Base-by-base conservation (phyloP, 1,140 invertebrate genomes). In the Amphibalanus amphitrite region DNA sequence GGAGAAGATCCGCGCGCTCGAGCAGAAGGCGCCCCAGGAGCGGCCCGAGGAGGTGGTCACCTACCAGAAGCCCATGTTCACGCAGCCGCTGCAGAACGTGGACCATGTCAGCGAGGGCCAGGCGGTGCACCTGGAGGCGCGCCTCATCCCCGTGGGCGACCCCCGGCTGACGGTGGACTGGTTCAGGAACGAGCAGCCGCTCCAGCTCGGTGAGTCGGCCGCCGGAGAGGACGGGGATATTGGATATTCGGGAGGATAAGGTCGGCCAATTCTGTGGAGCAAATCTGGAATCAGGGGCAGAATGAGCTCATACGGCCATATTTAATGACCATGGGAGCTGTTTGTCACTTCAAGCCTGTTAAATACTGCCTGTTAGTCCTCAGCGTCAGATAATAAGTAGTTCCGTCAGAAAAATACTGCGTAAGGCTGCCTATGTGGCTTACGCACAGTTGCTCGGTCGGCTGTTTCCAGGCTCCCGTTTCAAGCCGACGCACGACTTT, bases 61-160 rank as follows among this genome's bases (percentile, higher is more conserved):
- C 26, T 87, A 89, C 77, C 93, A 96, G 81, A 85, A 92, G 71
- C 94, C 94, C 25, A 91, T 95, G 17, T 97, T 97, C 76, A 96
- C 93, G n/a, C 90, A 92, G 77, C 92, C 94, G 0, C 81, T 97
- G 33, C 90, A 94, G 78, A 96, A 95, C 77, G 89, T 94, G 74
- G 92, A 94, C 76, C 86, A 85, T 71, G 89, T 97, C 71, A 86
- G 87, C 74, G 97, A 99, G 83, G 90, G 89, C 70, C 88, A 97
- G 78, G 92, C 90, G 33, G 93, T 93, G 70, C 93, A 97, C 84
- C 95, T 99, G 77, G 95, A 98, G 81, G 94, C 92, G 75, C 86
- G 94, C 67, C 84, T 98, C n/a, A 95, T 95, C 76, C 97, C 97
- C n/a, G 92, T 98, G 73, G 95, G 95, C 59, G 97, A 99, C 83